Percentiles rank a stretch among this genome's conserved stretches.
Evolutionary conservation across 2,113 vertebrate species (phyloP).

Genomic region (Picathartes gymnocephalus): DNA sequence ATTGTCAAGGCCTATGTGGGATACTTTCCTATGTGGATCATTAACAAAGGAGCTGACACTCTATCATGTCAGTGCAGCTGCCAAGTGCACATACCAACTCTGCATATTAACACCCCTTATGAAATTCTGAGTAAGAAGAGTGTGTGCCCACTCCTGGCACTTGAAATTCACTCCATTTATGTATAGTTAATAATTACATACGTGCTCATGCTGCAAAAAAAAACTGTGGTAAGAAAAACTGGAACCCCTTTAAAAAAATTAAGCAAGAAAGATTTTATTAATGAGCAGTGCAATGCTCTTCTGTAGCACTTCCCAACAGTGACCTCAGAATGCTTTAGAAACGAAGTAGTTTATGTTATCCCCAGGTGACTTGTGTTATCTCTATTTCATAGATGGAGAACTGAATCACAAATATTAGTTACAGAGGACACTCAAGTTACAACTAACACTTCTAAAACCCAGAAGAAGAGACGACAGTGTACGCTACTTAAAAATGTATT

Average conservation of each 20-base stretch:
- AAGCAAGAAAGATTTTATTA: not conserved
- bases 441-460: not conserved
- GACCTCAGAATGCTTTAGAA: not conserved
- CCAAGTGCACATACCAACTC: constrained; percentile 57
- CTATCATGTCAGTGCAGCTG: constrained; percentile 62
- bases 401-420: not conserved
- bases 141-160: constrained; percentile 26
- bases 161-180: constrained; percentile 47
- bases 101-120: constrained; percentile 58
- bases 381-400: not conserved
- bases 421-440: not conserved
- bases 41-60: constrained; percentile 65
- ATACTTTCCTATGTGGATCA: constrained; percentile 61
- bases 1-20: constrained; percentile 60
- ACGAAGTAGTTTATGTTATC: not conserved
- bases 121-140: constrained; percentile 49
- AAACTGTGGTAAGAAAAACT: not conserved
- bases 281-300: not conserved
- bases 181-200: constrained; percentile 45
- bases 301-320: not conserved
- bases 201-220: not conserved
- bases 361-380: not conserved
- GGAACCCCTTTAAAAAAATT: not conserved
- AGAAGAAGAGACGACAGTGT: not conserved
- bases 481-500: not conserved